Evolutionary conservation across 2,113 vertebrate genomes (phyloP).

Genomic region (Genyomyrus donnyi): DNA sequence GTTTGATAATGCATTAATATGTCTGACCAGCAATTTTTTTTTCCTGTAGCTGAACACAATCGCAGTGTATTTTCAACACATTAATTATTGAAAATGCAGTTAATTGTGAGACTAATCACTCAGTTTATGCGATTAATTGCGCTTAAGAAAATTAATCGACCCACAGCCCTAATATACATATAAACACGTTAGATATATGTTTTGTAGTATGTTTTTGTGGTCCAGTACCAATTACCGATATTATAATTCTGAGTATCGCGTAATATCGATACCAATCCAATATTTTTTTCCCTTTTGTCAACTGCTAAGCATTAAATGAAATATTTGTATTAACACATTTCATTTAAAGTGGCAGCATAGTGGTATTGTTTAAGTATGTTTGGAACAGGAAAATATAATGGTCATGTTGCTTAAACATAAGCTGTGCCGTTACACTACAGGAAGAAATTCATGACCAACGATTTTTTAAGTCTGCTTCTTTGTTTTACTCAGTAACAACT

Average conservation of each 20-base stretch:
- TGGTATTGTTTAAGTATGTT: neutral
- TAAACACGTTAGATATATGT: neutral
- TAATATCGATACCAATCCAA: neutral
- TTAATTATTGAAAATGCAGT: neutral
- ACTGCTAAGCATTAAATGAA: neutral
- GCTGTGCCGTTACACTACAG: neutral
- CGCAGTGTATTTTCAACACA: neutral
- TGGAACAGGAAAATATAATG: neutral
- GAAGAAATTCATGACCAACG: no score
- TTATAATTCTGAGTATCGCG: neutral
- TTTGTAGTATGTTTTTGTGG: neutral
- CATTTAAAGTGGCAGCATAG: neutral
- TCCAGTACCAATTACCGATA: neutral
- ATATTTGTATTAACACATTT: neutral
- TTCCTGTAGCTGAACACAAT: neutral
- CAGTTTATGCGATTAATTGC: neutral
- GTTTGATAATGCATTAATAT: neutral
- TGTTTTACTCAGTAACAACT: no score
- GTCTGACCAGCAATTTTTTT: neutral
- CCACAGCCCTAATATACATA: neutral
- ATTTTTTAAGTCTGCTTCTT: no score
- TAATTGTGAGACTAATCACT: neutral
- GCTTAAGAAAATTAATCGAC: neutral
- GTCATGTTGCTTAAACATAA: neutral
- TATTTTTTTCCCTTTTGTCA: neutral